phyloP scores from a whole-genome alignment of 2,113 vertebrate species.

The Thinocorus orbignyianus region DNA sequence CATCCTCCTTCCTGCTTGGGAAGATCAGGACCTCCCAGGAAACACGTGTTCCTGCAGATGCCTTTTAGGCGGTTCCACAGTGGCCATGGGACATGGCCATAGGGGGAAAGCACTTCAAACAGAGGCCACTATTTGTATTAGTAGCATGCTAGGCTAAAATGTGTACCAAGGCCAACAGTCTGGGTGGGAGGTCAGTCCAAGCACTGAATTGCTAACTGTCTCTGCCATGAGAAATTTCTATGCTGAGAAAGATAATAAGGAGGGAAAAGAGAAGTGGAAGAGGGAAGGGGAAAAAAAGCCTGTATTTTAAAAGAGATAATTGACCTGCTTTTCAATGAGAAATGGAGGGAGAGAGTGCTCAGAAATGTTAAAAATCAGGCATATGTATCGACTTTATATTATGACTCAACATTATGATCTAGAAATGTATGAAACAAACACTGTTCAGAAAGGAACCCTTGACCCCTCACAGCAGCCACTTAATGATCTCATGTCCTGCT shows the following conservation, averaged over 20 bases:
- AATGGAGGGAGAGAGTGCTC: not conserved
- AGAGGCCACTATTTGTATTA: not conserved
- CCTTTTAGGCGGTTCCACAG: not conserved
- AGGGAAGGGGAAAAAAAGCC: not conserved
- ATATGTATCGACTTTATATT: not conserved
- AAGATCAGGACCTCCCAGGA: not conserved
- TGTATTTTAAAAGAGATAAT: not conserved
- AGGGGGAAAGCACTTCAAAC: not conserved
- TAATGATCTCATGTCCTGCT: not conserved
- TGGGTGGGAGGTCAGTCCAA: not conserved
- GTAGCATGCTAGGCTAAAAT: not conserved
- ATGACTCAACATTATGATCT: not conserved
- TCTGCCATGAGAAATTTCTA: not conserved
- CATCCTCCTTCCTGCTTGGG: not conserved
- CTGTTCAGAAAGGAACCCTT: constrained; percentile 1
- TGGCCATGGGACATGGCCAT: no score
- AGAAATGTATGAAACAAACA: not conserved
- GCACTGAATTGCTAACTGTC: not conserved
- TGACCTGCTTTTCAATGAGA: not conserved
- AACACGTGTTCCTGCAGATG: fast-evolving
- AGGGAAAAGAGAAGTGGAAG: not conserved
- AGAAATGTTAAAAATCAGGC: not conserved
- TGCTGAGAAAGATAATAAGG: not conserved
- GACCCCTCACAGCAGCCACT: not conserved
- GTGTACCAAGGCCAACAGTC: not conserved